Base-by-base conservation (phyloP, 2,797 vertebrate species). In the Sebastes minor region DNA sequence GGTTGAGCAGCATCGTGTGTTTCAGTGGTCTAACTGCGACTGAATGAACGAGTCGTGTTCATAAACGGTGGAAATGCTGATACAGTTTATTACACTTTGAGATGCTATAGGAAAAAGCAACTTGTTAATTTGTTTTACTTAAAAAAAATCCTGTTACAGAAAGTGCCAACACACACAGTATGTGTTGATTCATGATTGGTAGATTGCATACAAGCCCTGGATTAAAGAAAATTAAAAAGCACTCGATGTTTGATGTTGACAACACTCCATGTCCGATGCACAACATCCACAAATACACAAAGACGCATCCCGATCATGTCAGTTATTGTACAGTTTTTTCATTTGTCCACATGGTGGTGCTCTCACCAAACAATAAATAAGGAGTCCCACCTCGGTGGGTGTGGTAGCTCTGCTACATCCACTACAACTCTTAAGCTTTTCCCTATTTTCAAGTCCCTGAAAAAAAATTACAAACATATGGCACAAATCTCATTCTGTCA, bases 171-270 rank as follows among this genome's bases (percentile, higher is more conserved):
- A 91, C 85, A 38, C 4, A 67, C 18, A 52, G 18, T 9, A 52
- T 27, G 75, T 87, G 84, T 81, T 71, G 85, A 84, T 73, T 85
- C 55, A 86, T 85, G 66, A 93, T 88, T 84, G 78, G 71, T 71
- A 75, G 78, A 93, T 93, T 94, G 91, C 91, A 93, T 92, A 91
- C 83, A 93, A 88, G 86, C 87, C 89, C 88, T 81, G 78, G 69
- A 90, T 86, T 59, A 80, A 83, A 90, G 22, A 77, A 76, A 80
- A 76, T 13, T 4, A 27, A 66, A 73, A 76, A 74, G 86, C 74
- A 84, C 64, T 84, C 25, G 1, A 76, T 71, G 70, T 80, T 70
- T 46, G 18, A 82, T 81, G 80, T 62, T 28, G 82, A 84, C 77
- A 63, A 70, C 73, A 86, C 63, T 87, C 12, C 56, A 80, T 9